A percentile compares a stretch with the other conserved stretches of the same genome.
These are phyloP conservation scores for Volucella inanis DNA, from an alignment of 2,888 invertebrate genomes.

Conservation along the genomic window DNA sequence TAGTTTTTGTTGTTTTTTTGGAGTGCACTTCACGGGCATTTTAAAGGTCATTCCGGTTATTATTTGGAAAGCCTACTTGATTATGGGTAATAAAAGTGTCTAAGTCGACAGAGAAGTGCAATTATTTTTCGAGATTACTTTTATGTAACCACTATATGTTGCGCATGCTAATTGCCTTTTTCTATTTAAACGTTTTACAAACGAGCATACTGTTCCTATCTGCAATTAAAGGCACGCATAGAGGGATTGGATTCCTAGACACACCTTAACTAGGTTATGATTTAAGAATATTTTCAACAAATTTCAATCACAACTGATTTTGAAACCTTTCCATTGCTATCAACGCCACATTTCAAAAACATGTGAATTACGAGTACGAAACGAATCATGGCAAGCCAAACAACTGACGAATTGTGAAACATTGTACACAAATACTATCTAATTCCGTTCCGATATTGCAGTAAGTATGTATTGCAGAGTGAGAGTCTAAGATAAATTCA, in stretches of 20 bases:
- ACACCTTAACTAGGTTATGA: slow-evolving; percentile 16
- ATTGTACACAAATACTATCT: too few species aligned
- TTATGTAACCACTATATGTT: slow-evolving; percentile 31
- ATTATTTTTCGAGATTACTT: slow-evolving; percentile 49
- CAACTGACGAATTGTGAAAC: slow-evolving; percentile 28
- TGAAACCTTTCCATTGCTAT: too few species aligned
- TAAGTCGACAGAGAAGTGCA: slow-evolving; percentile 10
- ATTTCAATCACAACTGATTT: not conserved
- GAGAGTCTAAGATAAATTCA: slow-evolving; percentile 21
- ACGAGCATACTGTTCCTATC: not conserved
- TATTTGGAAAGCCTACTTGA: slow-evolving; percentile 13
- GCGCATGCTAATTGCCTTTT: slow-evolving; percentile 53
- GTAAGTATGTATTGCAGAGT: not conserved
- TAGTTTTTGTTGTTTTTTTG: not conserved
- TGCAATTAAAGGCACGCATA: slow-evolving; percentile 41
- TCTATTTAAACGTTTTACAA: not conserved
- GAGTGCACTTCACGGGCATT: not conserved
- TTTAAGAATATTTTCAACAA: slow-evolving; percentile 2
- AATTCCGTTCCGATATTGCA: not conserved
- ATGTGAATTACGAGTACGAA: too few species aligned
- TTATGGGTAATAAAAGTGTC: slow-evolving; percentile 46
- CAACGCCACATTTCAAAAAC: too few species aligned
- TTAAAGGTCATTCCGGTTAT: slow-evolving; percentile 37
- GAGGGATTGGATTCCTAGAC: slow-evolving; percentile 1
- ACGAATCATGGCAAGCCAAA: too few species aligned